phyloP scores from a whole-genome alignment of 1,140 invertebrate genomes.

The Notospermus geniculatus region DNA sequence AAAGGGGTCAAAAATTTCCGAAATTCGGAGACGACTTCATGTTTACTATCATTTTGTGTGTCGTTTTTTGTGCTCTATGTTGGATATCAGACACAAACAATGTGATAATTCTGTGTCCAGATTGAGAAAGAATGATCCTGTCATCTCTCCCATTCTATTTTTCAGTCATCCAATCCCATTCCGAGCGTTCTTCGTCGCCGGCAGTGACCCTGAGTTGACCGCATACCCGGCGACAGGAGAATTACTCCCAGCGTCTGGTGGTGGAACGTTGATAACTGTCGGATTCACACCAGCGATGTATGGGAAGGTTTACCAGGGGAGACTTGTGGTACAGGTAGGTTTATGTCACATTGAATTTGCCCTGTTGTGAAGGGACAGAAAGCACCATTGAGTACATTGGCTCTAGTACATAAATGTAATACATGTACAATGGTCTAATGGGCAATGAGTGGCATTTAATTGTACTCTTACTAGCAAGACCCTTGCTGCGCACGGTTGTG shows the following conservation, averaged over 20 bases:
- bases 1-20: too few species aligned
- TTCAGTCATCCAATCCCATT: conserved; percentile 42
- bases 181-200: conserved; percentile 44
- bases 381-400: too few species aligned
- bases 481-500: too few species aligned
- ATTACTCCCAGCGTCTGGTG: conserved; percentile 36
- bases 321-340: conserved; percentile 50
- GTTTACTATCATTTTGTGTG: too few species aligned
- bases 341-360: too few species aligned
- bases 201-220: conserved; percentile 52
- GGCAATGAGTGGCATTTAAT: not conserved
- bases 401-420: too few species aligned
- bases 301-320: conserved; percentile 49
- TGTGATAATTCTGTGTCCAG: not conserved
- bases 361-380: too few species aligned
- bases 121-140: conserved; percentile 13
- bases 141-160: too few species aligned
- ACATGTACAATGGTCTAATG: not conserved
- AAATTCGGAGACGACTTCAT: too few species aligned
- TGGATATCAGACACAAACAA: not conserved
- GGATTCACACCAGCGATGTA: conserved; percentile 48
- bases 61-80: too few species aligned
- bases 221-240: conserved; percentile 48
- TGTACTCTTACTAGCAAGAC: too few species aligned
- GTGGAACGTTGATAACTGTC: conserved; percentile 46